phyloP scores from a whole-genome alignment of 2,113 vertebrate species.

The Corvus cornix region DNA sequence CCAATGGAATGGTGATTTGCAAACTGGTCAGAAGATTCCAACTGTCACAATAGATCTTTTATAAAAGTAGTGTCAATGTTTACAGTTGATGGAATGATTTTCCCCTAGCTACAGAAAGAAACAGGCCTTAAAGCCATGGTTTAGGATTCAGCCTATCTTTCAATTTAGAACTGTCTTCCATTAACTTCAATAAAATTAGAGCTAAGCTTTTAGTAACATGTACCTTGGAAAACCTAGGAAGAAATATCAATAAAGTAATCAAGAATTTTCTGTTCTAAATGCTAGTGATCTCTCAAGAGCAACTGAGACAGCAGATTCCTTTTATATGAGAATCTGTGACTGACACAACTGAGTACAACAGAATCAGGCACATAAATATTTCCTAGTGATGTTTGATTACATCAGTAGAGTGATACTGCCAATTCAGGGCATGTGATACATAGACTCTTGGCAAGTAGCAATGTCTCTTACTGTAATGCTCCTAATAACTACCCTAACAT shows the following conservation, averaged over 20 bases:
- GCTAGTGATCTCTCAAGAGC: neutral
- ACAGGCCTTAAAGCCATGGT: rapidly evolving
- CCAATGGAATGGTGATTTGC: neutral
- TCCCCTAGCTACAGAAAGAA: neutral
- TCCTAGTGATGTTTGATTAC: neutral
- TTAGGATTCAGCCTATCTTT: neutral
- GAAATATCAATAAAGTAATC: neutral
- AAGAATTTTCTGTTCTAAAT: neutral
- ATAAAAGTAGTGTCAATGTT: neutral
- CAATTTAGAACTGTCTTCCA: neutral
- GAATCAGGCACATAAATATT: neutral
- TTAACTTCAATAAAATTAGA: neutral
- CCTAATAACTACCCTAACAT: neutral
- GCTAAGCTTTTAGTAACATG: neutral
- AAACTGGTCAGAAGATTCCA: neutral
- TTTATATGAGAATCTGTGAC: neutral
- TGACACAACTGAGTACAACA: neutral
- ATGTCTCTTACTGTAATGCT: neutral
- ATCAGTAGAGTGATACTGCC: neutral
- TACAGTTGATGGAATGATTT: neutral
- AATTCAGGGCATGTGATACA: neutral
- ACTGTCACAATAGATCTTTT: neutral
- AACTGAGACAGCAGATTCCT: neutral
- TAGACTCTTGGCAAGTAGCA: neutral
- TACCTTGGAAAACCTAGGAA: neutral